Base-by-base conservation (phyloP, 2,888 invertebrate species). In the Coremacera marginata region DNA sequence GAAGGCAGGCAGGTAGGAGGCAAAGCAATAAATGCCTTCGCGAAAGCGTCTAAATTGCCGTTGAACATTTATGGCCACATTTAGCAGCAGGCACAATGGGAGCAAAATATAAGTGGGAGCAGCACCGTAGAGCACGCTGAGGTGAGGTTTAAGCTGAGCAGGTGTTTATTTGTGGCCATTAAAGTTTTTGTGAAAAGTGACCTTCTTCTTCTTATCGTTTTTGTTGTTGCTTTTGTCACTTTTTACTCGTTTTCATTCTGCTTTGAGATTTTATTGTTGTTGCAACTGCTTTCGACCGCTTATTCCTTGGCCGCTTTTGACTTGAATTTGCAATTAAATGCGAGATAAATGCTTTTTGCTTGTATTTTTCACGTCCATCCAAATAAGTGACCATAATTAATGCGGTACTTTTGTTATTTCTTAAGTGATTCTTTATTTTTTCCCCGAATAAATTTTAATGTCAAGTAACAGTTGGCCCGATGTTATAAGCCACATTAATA, bases 311-410 rank as follows among this genome's bases (percentile, higher is more conserved):
- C 25, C 51, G 16, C 16, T 51, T 51, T 68, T 19, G 14, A 14
- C 68, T 22, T 51, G 22, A 25, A 51, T 22, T 68, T 51, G 68
- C 68, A 68, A 68, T 68, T 68, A 68, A 68, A 68, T 34, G 51
- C 16, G 27, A 68, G 49, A 51, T 68, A 68, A 68, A 22, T 68
- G 68, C 22, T 51, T 51, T 27, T 14, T 31, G 63, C 16, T 31
- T 16, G 44, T 37, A 27, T 51, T 67, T 34, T 37, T 44, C 22
- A 44, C 25, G 22, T 3, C 27, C 60, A 60, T 25, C 27, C 67
- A 37, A 22, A 67, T 19, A 19, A 37, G 67, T 67, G 44, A 37
- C 67, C 67, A 37, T 67, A 67, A 67, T 67, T 67, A 37, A 34
- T 37, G 44, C 34, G 65, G 37, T 65, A 19, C 34, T 37, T 37